Evolutionary conservation across 2,113 vertebrate genomes (phyloP).

Genomic region (Glaucidium brasilianum): DNA sequence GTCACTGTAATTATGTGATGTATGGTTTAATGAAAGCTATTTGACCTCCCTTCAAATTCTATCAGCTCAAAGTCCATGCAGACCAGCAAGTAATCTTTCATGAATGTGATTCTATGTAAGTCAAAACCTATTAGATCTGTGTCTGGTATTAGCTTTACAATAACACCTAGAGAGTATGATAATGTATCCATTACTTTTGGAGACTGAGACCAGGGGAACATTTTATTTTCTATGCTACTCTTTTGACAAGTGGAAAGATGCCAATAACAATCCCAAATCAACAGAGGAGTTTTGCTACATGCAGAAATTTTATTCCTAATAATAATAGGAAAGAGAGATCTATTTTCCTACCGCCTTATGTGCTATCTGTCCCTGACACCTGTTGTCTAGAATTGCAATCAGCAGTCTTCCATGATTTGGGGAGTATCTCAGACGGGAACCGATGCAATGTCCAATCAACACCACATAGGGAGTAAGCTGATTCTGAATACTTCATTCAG

Average conservation of each 20-base stretch:
- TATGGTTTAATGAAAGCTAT: constrained; percentile 31
- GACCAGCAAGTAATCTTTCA: background rate
- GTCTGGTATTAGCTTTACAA: background rate
- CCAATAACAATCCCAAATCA: background rate
- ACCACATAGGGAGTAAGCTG: background rate
- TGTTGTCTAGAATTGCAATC: background rate
- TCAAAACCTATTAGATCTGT: background rate
- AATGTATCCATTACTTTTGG: background rate
- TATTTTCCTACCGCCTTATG: background rate
- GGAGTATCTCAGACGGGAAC: background rate
- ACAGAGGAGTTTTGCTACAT: background rate
- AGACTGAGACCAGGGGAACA: background rate
- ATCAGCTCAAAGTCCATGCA: constrained; percentile 17
- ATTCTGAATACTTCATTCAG: background rate
- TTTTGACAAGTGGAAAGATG: background rate
- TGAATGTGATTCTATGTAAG: constrained; percentile 26
- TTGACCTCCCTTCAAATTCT: constrained; percentile 44
- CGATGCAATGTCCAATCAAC: background rate
- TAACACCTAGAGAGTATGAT: background rate
- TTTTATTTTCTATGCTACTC: background rate
- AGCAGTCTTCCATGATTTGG: background rate
- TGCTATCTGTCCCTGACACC: background rate
- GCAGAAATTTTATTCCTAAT: background rate
- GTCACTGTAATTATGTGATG: constrained; percentile 25
- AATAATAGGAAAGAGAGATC: background rate